Conservation (phyloP, 2,888 invertebrate species). For the Pterostichus niger region DNA sequence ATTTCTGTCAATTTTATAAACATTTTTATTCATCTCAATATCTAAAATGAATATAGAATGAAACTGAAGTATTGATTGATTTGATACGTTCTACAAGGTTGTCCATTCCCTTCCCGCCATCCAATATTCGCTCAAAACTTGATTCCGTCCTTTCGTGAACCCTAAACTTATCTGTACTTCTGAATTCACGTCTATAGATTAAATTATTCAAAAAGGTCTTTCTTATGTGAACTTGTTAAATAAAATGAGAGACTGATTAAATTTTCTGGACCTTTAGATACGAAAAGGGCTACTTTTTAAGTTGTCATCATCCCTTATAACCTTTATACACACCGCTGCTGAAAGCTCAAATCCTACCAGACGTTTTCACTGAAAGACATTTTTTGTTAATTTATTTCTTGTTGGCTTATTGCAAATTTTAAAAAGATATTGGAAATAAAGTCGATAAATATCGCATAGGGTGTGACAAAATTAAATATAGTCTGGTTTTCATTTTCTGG, state of each 20-base stretch:
- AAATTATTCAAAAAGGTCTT: slow-evolving; percentile 57
- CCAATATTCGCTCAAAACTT: slow-evolving; percentile 36
- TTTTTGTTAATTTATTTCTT: too few species aligned
- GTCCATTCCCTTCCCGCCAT: background rate
- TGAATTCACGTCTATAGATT: slow-evolving; percentile 43
- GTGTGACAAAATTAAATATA: too few species aligned
- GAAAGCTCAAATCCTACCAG: background rate
- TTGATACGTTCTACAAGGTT: background rate
- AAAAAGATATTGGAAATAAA: too few species aligned
- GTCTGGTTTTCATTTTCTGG: too few species aligned
- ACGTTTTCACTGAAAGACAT: too few species aligned
- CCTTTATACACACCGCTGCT: slow-evolving; percentile 1
- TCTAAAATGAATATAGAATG: slow-evolving; percentile 31
- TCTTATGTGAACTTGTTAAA: slow-evolving; percentile 52
- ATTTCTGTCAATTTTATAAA: too few species aligned
- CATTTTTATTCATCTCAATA: background rate
- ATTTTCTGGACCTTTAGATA: slow-evolving; percentile 56
- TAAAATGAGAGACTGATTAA: slow-evolving; percentile 56
- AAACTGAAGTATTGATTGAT: slow-evolving; percentile 31
- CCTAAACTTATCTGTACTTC: slow-evolving; percentile 45
- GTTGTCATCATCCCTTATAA: slow-evolving; percentile 28
- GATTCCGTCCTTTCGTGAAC: background rate
- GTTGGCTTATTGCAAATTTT: too few species aligned
- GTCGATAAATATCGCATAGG: too few species aligned
- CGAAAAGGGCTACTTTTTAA: slow-evolving; percentile 29